These are phyloP conservation scores for Ostrea edulis DNA, from an alignment of 1,140 invertebrate species.

Conservation along the genomic window DNA sequence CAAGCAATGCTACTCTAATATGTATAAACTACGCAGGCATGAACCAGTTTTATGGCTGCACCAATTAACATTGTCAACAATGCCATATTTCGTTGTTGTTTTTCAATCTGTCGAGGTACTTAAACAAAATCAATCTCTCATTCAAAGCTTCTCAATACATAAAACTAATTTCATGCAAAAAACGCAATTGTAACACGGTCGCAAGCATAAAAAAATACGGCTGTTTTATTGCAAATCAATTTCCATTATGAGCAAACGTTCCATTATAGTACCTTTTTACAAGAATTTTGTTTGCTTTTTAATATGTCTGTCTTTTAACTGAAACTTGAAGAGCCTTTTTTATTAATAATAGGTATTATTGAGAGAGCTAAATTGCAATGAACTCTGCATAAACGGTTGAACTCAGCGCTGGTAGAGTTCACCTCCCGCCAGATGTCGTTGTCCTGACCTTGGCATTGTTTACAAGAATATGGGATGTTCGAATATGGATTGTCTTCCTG, in stretches of 20 bases:
- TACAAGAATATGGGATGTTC: background rate
- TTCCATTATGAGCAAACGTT: constrained; percentile 1
- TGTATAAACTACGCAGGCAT: constrained; percentile 4
- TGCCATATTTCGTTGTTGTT: background rate
- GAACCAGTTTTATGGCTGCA: background rate
- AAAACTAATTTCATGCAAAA: constrained; percentile 24
- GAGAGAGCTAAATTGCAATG: background rate
- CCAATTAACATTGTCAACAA: background rate
- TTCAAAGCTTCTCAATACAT: background rate
- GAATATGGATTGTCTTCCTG: background rate
- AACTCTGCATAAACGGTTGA: background rate
- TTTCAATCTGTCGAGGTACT: background rate
- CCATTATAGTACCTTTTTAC: constrained; percentile 14
- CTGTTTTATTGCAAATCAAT: constrained; percentile 15
- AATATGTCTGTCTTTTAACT: background rate
- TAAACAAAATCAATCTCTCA: background rate
- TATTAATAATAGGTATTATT: constrained; percentile 28
- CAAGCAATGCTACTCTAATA: background rate
- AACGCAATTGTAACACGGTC: background rate
- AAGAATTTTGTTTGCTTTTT: background rate
- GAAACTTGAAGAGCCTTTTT: background rate
- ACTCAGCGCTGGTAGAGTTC: background rate
- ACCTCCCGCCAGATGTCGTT: constrained; percentile 1
- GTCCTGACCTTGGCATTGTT: constrained; percentile 14
- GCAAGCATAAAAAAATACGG: background rate